phyloP scores from a whole-genome alignment of 2,797 vertebrate genomes.

The Philypnodon macrostomus region DNA sequence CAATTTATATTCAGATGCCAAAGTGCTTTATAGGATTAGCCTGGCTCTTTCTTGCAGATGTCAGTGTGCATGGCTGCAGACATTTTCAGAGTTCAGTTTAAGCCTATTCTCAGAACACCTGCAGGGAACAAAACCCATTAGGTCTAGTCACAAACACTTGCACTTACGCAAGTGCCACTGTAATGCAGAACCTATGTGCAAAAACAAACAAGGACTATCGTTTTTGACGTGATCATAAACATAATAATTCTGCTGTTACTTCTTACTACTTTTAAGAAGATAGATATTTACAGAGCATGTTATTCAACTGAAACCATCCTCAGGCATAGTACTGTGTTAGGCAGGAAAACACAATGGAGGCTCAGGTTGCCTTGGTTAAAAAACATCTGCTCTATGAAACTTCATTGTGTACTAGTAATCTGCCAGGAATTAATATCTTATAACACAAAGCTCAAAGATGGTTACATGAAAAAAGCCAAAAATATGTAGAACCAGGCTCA shows the following conservation, averaged over 20 bases:
- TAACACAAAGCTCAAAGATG: too few species aligned
- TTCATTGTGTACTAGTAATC: slow-evolving; percentile 28
- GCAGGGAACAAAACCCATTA: slow-evolving; percentile 35
- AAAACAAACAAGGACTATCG: slow-evolving; percentile 29
- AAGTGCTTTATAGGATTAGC: slow-evolving; percentile 8
- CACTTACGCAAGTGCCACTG: slow-evolving; percentile 53
- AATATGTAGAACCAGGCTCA: background rate
- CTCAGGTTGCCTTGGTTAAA: slow-evolving; percentile 10
- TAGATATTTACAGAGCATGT: too few species aligned
- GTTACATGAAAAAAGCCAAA: too few species aligned
- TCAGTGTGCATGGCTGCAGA: slow-evolving; percentile 18
- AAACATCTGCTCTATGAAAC: slow-evolving; percentile 25
- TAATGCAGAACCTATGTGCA: slow-evolving; percentile 51
- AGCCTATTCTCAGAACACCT: slow-evolving; percentile 22
- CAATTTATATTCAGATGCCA: slow-evolving; percentile 21
- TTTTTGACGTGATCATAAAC: too few species aligned
- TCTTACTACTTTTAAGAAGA: background rate
- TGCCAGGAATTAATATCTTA: slow-evolving; percentile 13
- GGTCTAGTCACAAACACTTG: slow-evolving; percentile 15
- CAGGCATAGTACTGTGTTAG: slow-evolving; percentile 2
- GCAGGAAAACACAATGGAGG: background rate
- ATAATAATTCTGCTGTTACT: slow-evolving; percentile 23
- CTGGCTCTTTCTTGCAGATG: slow-evolving; percentile 1
- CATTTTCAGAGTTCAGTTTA: slow-evolving; percentile 10
- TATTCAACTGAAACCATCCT: background rate